phyloP scores from a whole-genome alignment of 92 coral and sea anemone species.

The Parazoanthus darwini region DNA sequence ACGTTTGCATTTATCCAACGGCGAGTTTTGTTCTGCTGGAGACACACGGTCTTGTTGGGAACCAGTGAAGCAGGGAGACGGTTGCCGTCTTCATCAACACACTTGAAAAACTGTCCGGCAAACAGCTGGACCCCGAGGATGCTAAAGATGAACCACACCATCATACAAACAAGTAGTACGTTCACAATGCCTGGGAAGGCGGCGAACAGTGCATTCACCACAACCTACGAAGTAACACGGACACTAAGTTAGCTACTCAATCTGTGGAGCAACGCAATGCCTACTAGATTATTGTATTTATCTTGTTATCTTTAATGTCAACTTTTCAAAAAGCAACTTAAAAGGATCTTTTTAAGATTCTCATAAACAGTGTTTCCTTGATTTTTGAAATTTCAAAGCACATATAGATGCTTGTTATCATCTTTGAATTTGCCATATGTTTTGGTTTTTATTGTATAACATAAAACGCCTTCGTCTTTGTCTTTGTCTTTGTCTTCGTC shows the following conservation, averaged over 20 bases:
- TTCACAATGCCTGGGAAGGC: conserved; percentile 59
- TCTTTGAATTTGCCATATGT: too few species aligned
- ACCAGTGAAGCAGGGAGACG: conserved; percentile 40
- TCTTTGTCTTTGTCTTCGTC: too few species aligned
- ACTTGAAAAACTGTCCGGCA: conserved; percentile 59
- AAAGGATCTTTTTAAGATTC: too few species aligned
- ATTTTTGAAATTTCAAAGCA: too few species aligned
- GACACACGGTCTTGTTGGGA: conserved; percentile 50
- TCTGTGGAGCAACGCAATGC: neutral
- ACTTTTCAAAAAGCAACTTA: too few species aligned
- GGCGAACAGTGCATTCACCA: conserved; percentile 48
- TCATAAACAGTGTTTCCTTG: too few species aligned
- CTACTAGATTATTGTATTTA: neutral
- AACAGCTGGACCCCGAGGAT: conserved; percentile 57
- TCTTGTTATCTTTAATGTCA: neutral
- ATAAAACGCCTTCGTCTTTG: too few species aligned
- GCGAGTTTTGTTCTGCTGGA: conserved; percentile 22
- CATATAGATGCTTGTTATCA: too few species aligned
- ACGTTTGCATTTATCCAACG: conserved; percentile 53
- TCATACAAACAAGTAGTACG: conserved; percentile 51
- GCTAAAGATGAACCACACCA: conserved; percentile 57
- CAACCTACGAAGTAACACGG: conserved; percentile 20
- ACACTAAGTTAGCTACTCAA: neutral
- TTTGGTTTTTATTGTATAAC: too few species aligned
- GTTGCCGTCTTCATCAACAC: conserved; percentile 31